These are phyloP conservation scores for Epicauta chinensis DNA, from an alignment of 1,140 invertebrate species.

Conservation along the genomic window DNA sequence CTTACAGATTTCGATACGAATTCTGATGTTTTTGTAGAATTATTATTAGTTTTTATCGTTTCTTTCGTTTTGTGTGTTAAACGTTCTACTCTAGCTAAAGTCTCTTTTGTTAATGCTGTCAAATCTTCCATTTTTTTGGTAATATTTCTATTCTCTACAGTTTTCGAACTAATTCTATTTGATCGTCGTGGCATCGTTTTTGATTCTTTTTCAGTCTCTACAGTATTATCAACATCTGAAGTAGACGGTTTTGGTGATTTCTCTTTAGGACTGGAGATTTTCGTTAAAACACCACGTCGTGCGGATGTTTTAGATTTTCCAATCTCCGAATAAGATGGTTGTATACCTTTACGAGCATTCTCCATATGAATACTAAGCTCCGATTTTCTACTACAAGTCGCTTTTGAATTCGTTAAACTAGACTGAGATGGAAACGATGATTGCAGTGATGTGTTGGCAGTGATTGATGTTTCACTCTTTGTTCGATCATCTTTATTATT, in stretches of 20 bases:
- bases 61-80: slow-evolving; percentile 46
- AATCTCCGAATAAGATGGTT: slow-evolving; percentile 26
- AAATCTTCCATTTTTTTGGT: slow-evolving; percentile 57
- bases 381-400: slow-evolving; percentile 26
- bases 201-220: slow-evolving; percentile 1
- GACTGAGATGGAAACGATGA: slow-evolving; percentile 19
- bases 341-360: slow-evolving; percentile 37
- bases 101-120: slow-evolving; percentile 58
- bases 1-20: neutral
- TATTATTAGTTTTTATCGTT: neutral
- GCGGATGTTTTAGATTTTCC: slow-evolving; percentile 28
- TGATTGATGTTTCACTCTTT: slow-evolving; percentile 25
- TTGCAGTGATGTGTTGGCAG: slow-evolving; percentile 25
- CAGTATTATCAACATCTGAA: slow-evolving; percentile 2
- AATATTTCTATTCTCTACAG: slow-evolving; percentile 46
- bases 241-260: slow-evolving; percentile 3
- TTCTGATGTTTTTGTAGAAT: slow-evolving; percentile 2
- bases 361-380: slow-evolving; percentile 43
- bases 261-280: slow-evolving; percentile 24
- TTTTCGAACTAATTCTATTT: neutral
- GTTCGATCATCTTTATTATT: slow-evolving; percentile 16
- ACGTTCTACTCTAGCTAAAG: slow-evolving; percentile 59
- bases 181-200: neutral
- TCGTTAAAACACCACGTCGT: slow-evolving; percentile 17
- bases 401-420: slow-evolving; percentile 24